Base-by-base conservation (phyloP, 1,140 invertebrate genomes). In the Neuroterus valhalla region DNA sequence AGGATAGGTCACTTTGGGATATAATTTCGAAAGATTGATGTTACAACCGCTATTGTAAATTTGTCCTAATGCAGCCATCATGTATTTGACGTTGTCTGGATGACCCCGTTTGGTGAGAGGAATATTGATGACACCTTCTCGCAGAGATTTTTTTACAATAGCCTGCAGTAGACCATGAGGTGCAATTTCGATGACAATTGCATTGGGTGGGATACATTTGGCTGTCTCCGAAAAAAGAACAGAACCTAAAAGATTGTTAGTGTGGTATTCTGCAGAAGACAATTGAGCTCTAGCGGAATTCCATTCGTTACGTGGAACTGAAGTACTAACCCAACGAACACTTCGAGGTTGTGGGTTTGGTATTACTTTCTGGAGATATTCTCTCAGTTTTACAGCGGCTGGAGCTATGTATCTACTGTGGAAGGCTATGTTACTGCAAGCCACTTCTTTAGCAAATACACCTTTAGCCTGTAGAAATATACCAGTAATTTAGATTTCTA, bases 371-470 rank as follows among this genome's bases (percentile, higher is more conserved):
- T n/a, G n/a, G n/a, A n/a, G n/a, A n/a, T n/a, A n/a, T n/a, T n/a
- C n/a, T 31, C 95, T 86, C 26, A 98, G 89, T 15, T 90, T 91
- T 2, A 94, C 93, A 43, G 94, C 79, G 12, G 76, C 92, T 69
- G 88, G 80, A 6, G 85, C 85, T 87, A 94, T 93, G 72, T 91
- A 92, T 46, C 91, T 88, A 44, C 93, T 66, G 82, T 98, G 96
- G 85, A 96, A 97, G 5, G 96, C 95, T 55, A 96, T 95, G n/a
- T n/a, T n/a, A n/a, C n/a, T n/a, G n/a, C n/a, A 94, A 48, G 95
- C 93, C 0, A 98, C 96, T 81, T 94, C 92, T 81, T 94, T 93
- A 3, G 95, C 96, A 88, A 97, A 97, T 21, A 96, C 91, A 5
- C 92, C 93, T 83, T 95, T 91, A 0, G 87, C 72, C 72, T 74